Percentiles rank a stretch among this genome's conserved stretches.
Conservation (phyloP, 2,113 vertebrate species). For the Neolamprologus sp. region DNA sequence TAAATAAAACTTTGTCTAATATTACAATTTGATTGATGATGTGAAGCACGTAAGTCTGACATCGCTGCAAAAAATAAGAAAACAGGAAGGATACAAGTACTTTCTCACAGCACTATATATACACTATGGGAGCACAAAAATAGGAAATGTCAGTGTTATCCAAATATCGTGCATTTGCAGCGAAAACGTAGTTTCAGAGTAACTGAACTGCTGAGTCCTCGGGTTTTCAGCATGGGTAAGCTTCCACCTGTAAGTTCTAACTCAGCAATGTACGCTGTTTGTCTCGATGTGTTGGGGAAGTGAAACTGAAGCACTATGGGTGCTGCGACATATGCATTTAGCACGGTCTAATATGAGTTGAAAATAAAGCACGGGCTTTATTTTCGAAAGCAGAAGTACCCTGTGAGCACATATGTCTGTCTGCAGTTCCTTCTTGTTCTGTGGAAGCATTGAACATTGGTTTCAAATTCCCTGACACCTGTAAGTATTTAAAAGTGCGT, state of each 20-base stretch:
- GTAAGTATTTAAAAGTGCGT: background rate
- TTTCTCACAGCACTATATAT: background rate
- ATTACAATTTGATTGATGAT: background rate
- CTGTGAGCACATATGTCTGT: background rate
- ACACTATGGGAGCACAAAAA: background rate
- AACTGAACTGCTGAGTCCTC: background rate
- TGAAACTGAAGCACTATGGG: background rate
- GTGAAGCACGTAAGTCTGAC: background rate
- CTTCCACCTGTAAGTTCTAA: background rate
- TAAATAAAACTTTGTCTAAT: background rate
- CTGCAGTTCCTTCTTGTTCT: background rate
- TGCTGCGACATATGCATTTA: background rate
- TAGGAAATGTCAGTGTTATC: background rate
- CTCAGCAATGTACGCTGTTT: background rate
- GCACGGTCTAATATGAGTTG: background rate
- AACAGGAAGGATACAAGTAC: background rate
- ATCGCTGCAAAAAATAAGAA: background rate
- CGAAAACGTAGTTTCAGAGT: background rate
- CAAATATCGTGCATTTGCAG: background rate
- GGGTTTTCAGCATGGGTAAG: background rate
- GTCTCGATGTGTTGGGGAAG: background rate
- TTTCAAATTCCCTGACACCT: background rate
- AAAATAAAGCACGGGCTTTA: background rate
- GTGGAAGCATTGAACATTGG: background rate
- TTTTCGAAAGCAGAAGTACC: slow-evolving; percentile 26